Base-by-base conservation (phyloP, 1,140 invertebrate genomes). In the Dendrolimus punctatus region DNA sequence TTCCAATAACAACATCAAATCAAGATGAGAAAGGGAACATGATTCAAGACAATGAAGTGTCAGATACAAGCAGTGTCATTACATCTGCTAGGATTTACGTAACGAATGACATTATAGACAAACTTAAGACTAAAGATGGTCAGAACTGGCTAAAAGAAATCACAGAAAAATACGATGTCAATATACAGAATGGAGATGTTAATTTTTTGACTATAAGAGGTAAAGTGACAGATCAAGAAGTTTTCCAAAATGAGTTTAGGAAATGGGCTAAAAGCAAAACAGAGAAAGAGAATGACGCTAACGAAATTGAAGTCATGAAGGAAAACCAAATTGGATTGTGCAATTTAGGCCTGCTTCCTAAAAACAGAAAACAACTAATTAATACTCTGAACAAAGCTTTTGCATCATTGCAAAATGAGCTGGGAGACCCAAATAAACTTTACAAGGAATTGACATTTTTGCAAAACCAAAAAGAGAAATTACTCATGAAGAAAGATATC, bases 151-250 rank as follows among this genome's bases (percentile, higher is more conserved):
- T 89, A 5, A 69, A 75, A 0, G 55, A 62, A 6, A 64, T 64
- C 4, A 68, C 71, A n/a, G 67, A 73, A 8, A 79, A 80, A 60
- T 79, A 80, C 53, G 76, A 88, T 49, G 72, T 89, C 0, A 74
- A 59, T 40, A 66, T 87, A 3, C 71, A 88, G 50, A 77, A 72
- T 38, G 66, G 73, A 6, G 68, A 80, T 2, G 77, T 77, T 40
- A 77, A 76, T 44, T 80, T 88, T 9, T 61, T 90, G 23, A 80
- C 75, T 10, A 88, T 90, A 10, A 85, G 77, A 58, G 89, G 89
- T 2, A 72, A 83, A 8, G 69, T 85, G 8, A 72, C 62, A 6
- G 69, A 88, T 58, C 88, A 89, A 54, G 85, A 89, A 39, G 73
- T 80, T 52, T 85, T 90, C 50, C 89, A 89, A 44, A 39, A 66